A percentile compares a stretch with the other conserved stretches of the same genome.
Conservation (phyloP, 2,797 vertebrate species). For the Pipistrellus pipistrellus region DNA sequence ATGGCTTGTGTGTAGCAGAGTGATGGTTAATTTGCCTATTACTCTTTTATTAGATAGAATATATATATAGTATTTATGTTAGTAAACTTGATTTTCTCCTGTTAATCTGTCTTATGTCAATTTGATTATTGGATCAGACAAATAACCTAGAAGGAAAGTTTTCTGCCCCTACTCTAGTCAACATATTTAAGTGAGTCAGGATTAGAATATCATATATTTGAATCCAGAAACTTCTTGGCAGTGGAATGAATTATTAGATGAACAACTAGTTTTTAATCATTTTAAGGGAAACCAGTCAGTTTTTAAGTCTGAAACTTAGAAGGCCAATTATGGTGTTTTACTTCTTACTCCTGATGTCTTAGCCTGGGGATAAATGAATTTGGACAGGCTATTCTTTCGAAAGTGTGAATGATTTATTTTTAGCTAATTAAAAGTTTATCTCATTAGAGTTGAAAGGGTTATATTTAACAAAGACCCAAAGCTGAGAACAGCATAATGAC, state of each 20-base stretch:
- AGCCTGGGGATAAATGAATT: constrained; percentile 38
- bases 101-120: not conserved
- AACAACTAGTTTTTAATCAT: constrained; percentile 61
- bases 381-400: not conserved
- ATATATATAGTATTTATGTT: no score
- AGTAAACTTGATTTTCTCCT: not conserved
- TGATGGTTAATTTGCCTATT: no score
- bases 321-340: constrained; percentile 65
- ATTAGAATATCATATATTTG: constrained; percentile 69
- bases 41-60: no score
- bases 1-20: no score
- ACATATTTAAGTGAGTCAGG: constrained; percentile 14
- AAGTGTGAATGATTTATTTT: constrained; percentile 33
- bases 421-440: not conserved
- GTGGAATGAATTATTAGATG: constrained; percentile 46
- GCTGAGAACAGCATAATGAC: not conserved
- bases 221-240: constrained; percentile 74
- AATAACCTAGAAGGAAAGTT: not conserved
- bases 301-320: constrained; percentile 70
- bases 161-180: not conserved
- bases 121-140: not conserved
- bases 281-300: constrained; percentile 56
- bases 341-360: constrained; percentile 11
- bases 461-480: not conserved
- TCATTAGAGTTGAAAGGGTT: constrained; percentile 38